Conservation (phyloP, 2,888 invertebrate species). For the Yponomeuta sedellus region DNA sequence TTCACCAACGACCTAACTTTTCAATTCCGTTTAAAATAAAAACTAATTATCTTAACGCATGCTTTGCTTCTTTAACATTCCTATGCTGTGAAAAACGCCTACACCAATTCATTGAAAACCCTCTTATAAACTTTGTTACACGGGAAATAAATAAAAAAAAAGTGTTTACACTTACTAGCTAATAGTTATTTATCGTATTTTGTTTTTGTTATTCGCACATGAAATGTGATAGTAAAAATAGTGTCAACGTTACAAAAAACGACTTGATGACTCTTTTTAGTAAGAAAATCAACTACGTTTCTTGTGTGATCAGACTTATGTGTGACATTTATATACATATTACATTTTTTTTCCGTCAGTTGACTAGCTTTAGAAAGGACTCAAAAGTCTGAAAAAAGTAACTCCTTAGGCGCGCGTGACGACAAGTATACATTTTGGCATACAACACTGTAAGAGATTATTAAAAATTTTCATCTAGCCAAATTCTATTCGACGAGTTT, state of each 20-base stretch:
- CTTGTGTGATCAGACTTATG: slow-evolving; percentile 2
- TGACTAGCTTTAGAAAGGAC: slow-evolving; percentile 7
- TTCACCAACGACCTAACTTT: not conserved
- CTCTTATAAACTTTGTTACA: not conserved
- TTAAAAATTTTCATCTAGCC: not conserved
- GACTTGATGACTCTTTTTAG: slow-evolving; percentile 29
- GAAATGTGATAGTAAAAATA: slow-evolving; percentile 62
- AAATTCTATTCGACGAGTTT: not conserved
- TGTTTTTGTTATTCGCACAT: slow-evolving; percentile 36
- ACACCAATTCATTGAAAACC: not conserved
- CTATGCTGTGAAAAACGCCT: not conserved
- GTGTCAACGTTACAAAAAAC: slow-evolving; percentile 38
- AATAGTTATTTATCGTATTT: slow-evolving; percentile 63
- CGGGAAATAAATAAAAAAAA: slow-evolving; percentile 53
- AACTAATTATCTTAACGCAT: not conserved
- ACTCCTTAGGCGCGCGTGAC: not conserved
- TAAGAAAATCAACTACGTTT: slow-evolving; percentile 1
- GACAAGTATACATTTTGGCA: slow-evolving; percentile 1
- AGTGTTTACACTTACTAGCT: slow-evolving; percentile 53
- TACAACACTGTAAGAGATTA: slow-evolving; percentile 5
- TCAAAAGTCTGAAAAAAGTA: not conserved
- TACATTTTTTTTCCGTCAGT: not conserved
- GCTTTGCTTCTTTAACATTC: not conserved
- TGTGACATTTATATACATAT: not conserved
- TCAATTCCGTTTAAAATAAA: not conserved